Base-by-base conservation (phyloP, 2,888 invertebrate species). In the Machimus atricapillus region DNA sequence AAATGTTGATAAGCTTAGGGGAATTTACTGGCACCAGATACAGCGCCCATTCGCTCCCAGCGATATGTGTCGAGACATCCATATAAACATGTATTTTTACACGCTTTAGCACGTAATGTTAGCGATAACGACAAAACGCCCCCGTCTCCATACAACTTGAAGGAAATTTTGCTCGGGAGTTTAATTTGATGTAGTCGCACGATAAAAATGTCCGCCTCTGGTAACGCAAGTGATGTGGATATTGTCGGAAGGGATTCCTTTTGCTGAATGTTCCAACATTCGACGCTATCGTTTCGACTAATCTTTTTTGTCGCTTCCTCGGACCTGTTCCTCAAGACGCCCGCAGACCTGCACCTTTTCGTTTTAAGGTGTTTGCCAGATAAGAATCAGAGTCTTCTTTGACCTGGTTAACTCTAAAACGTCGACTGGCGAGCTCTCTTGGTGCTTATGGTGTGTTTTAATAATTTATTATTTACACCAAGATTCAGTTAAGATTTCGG, bases 1-100 rank as follows among this genome's bases (percentile, higher is more conserved):
- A 77, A 86, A 86, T 86, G 86, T 76, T 86, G 86, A 86, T 86
- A 86, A 86, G 86, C 86, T 86, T 78, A 56, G 78, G 52, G 52
- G 86, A 86, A 86, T 77, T 76, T 76, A 58, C 78, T 46, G 27
- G 58, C 40, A 77, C 58, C 66, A 40, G 73, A 83, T 66, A 58
- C 34, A 66, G 66, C 43, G 43, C 66, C 83, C 83, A 40, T 23
- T 83, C 34, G 34, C 43, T 37, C 43, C 27, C 52, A 83, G 73
- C 66, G 34, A 83, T 40, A 73, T 73, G 66, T 66, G 83, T 52
- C 66, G 66, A 37, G 66, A 83, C 73, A 73, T 40, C 27, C 73
- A 73, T 52, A 58, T 73, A 66, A 58, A 83, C 73, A 83, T 83
- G 66, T 34, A 83, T 83, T 83, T 83, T 73, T 83, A 83, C 66